phyloP scores from a whole-genome alignment of 2,888 invertebrate species.

The Sicus ferrugineus region DNA sequence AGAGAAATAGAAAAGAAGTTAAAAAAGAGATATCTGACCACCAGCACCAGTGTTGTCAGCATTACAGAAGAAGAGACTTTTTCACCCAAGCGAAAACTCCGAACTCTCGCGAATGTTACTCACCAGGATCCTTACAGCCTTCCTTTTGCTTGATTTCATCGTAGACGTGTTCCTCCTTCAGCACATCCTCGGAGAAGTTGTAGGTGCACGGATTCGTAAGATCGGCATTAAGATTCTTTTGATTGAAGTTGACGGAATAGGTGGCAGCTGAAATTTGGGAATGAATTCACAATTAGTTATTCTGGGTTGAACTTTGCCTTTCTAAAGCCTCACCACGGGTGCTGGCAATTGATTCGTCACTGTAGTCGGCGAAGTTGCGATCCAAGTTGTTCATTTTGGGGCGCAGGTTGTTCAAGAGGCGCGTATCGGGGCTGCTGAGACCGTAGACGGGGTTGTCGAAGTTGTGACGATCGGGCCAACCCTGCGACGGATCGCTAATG shows the following conservation, averaged over 20 bases:
- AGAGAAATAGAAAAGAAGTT: slow-evolving; percentile 2
- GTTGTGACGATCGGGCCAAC: slow-evolving; percentile 67
- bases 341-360: slow-evolving; percentile 66
- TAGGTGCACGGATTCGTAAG: slow-evolving; percentile 84
- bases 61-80: no score
- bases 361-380: slow-evolving; percentile 53
- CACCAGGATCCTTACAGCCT: slow-evolving; percentile 71
- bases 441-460: slow-evolving; percentile 94
- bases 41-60: no score
- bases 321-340: slow-evolving; percentile 60
- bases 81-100: no score
- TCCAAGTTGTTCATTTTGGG: slow-evolving; percentile 63
- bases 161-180: slow-evolving; percentile 83
- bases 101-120: slow-evolving; percentile 49
- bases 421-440: slow-evolving; percentile 71
- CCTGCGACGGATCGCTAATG: slow-evolving; percentile 76
- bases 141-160: slow-evolving; percentile 90
- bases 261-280: slow-evolving; percentile 61
- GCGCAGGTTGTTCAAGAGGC: slow-evolving; percentile 62
- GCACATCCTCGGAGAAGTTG: slow-evolving; percentile 79
- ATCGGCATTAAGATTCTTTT: slow-evolving; percentile 87
- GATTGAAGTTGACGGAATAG: slow-evolving; percentile 71
- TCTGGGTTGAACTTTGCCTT: neutral
- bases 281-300: neutral
- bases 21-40: slow-evolving; percentile 11